Evolutionary conservation across 2,797 vertebrate species (phyloP).

Genomic region (Acestrorhynchus altus): DNA sequence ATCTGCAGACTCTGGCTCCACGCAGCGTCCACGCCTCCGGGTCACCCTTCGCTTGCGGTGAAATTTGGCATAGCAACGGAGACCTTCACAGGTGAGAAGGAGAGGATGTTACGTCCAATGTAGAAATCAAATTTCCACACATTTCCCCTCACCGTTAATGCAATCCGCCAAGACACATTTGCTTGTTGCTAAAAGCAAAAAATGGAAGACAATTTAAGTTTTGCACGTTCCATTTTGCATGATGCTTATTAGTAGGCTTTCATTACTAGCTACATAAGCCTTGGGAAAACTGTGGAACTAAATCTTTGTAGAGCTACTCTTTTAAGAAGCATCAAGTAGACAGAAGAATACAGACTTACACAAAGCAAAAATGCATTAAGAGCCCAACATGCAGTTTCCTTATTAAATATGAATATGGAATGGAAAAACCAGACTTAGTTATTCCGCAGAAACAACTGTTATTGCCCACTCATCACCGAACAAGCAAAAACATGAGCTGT

Average conservation of each 20-base stretch:
- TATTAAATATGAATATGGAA: not conserved
- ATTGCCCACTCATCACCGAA: not conserved
- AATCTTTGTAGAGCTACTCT: too few relatives aligned
- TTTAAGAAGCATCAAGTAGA: not conserved
- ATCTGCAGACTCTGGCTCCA: conserved; percentile 88
- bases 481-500: not conserved
- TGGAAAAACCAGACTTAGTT: not conserved
- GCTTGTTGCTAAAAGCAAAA: too few relatives aligned
- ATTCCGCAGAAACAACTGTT: not conserved
- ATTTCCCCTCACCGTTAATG: too few relatives aligned
- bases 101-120: not conserved
- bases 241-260: too few relatives aligned
- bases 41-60: conserved; percentile 95
- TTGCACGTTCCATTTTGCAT: too few relatives aligned
- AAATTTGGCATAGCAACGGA: conserved; percentile 96
- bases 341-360: not conserved
- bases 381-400: not conserved
- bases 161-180: too few relatives aligned
- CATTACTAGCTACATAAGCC: too few relatives aligned
- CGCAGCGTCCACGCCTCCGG: conserved; percentile 91
- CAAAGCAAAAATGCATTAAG: not conserved
- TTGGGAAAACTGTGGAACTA: too few relatives aligned
- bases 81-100: conserved; percentile 73
- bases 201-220: too few relatives aligned
- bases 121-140: too few relatives aligned